Percentiles rank a stretch among this genome's conserved stretches.
Evolutionary conservation across 2,113 vertebrate genomes (phyloP).

Genomic region (Motacilla tschutschensis): DNA sequence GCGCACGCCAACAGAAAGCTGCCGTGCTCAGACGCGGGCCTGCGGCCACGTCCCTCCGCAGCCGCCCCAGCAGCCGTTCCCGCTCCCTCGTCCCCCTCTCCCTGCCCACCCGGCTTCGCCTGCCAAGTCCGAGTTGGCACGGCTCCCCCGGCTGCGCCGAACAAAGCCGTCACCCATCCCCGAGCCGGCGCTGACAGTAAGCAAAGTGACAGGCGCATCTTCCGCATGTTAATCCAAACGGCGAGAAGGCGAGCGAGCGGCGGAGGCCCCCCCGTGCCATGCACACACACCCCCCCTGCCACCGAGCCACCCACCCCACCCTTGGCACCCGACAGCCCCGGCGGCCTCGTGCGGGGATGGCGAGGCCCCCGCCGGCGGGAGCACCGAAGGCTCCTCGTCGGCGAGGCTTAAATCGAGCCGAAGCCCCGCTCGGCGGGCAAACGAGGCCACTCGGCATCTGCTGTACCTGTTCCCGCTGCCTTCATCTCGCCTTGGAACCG

Average conservation of each 20-base stretch:
- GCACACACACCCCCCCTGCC: not conserved
- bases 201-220: conserved; percentile 71
- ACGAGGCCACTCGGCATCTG: conserved; percentile 61
- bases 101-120: conserved; percentile 52
- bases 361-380: not conserved
- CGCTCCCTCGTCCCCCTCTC: conserved; percentile 31
- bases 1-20: not conserved
- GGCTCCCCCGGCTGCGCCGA: conserved; percentile 51
- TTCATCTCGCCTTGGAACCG: conserved; percentile 65
- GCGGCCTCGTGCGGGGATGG: not conserved
- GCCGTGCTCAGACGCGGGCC: conserved; percentile 37
- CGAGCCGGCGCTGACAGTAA: conserved; percentile 60
- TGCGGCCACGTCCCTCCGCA: conserved; percentile 52
- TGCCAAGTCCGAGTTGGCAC: conserved; percentile 68
- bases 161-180: conserved; percentile 69
- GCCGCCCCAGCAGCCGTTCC: conserved; percentile 47
- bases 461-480: conserved; percentile 69
- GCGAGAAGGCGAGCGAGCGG: not conserved
- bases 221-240: conserved; percentile 66
- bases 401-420: conserved; percentile 25
- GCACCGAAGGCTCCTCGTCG: conserved; percentile 5
- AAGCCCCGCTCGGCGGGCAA: conserved; percentile 44
- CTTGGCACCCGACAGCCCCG: conserved; percentile 34
- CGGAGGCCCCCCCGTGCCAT: conserved; percentile 3
- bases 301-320: not conserved